Base-by-base conservation (phyloP, 2,797 vertebrate genomes). In the Urosaurus nigricauda region DNA sequence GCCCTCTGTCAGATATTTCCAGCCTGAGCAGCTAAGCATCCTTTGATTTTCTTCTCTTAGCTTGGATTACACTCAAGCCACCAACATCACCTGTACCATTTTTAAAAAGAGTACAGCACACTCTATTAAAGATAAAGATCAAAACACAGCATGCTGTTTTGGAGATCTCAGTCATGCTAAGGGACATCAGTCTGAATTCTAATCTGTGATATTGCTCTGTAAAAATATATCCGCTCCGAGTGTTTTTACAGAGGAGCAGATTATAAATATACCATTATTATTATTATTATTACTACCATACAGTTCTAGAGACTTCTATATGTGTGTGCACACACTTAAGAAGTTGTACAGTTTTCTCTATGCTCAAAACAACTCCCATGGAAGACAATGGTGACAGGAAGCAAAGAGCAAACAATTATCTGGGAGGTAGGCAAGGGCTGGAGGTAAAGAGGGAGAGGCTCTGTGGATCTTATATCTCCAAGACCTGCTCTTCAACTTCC, bases 401-500 rank as follows among this genome's bases (percentile, higher is more conserved):
- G 68, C 40, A 65, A 85, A 75, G 35, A 51, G 5, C 1, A 11
- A 58, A 85, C 4, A 77, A 35, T 19, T 37, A 43, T 51, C 13
- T 83, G 14, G 8, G 24, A 75, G 53, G 53, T 37, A 60, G 16
- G 40, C 32, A 63, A 26, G 26, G 29, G 5, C 68, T 74, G 37
- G 16, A 24, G 35, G 47, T 47, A 32, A 75, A 53, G 37, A 58
- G 35, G 32, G 12, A 11, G 26, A n/a, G 40, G 21, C 21, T 77
- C 24, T 65, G 24, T 37, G 58, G 56, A 29, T 73, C 60, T 35
- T 6, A 47, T 83, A 37, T 21, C 29, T 82, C 71, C 86, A 87
- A 83, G 71, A 43, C 35, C 70, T 83, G 13, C 53, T 21, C 17
- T 85, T 65, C 26, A 2, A 16, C 58, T 83, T 83, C 87, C 87